Percentiles rank a stretch among this genome's conserved stretches.
Conservation (phyloP, 2,113 vertebrate genomes). For the Prinia subflava region DNA sequence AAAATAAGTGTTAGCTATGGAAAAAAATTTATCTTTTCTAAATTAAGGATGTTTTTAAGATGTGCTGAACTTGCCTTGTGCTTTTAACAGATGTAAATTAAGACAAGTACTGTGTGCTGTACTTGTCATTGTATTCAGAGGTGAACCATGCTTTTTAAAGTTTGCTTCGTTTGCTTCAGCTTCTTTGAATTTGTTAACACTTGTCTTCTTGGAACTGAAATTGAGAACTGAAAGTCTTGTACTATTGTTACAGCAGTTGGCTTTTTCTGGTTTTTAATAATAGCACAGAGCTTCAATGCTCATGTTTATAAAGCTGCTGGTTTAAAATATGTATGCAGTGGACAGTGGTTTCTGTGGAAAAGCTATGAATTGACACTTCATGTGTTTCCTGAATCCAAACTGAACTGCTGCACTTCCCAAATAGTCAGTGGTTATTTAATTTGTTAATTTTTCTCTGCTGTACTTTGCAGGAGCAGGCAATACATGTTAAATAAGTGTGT, state of each 20-base stretch:
- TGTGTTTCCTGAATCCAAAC: not conserved
- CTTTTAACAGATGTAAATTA: not conserved
- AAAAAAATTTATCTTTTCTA: not conserved
- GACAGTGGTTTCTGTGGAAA: not conserved
- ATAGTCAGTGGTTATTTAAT: not conserved
- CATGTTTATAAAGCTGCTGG: not conserved
- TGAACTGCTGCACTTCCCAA: not conserved
- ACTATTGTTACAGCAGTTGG: not conserved
- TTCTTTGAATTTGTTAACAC: not conserved
- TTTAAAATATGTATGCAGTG: not conserved
- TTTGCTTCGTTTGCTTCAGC: not conserved
- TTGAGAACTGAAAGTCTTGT: not conserved
- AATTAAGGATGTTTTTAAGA: not conserved
- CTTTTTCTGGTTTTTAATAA: not conserved
- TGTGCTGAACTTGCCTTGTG: not conserved
- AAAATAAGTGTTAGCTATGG: not conserved
- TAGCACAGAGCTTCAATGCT: not conserved
- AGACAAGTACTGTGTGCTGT: not conserved
- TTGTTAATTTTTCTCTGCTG: not conserved
- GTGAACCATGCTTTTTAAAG: not conserved
- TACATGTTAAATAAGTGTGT: not conserved
- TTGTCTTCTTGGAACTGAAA: not conserved
- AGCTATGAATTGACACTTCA: not conserved
- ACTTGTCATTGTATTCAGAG: not conserved
- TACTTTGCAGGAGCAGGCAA: not conserved